Evolutionary conservation across 2,113 vertebrate species (phyloP), one percentile per base, ranked within the genome.

Genomic region (Ceyx cyanopectus): DNA sequence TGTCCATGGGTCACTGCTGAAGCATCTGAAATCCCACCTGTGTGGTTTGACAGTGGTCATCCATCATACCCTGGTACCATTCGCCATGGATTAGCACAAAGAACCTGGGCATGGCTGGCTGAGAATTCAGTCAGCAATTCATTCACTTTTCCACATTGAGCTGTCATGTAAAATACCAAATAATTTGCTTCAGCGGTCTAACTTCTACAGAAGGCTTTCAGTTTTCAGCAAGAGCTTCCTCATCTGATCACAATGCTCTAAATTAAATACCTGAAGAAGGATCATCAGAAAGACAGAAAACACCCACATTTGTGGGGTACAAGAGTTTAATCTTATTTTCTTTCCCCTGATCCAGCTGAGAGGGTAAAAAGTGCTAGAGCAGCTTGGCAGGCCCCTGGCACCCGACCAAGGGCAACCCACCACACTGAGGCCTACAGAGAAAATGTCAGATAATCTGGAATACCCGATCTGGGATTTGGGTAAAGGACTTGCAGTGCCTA

Each of bases 401-500:
- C 21, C 21, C 48, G 13, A 22, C 48, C 46, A 50, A 50, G 22
- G 48, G 22, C 48, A 50, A 50, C 22, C 48, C 22, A 50, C 48
- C 48, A 50, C 48, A 48, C 7, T 12, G 7, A 57, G 14, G 27
- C 14, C 80, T 24, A 69, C 85, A 7, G 13, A 32, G 40, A 79
- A 73, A 78, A 91, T 30, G n/a, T 32, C 34, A 89, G 57, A 91
- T 85, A 90, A 83, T 21, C 15, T 41, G 40, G 32, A 89, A 88
- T 27, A 85, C 77, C 30, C 24, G 17, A 23, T 53, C 24, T 57
- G 27, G 20, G 74, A 21, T 84, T 61, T 87, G 32, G 73, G 65
- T 86, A 61, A 78, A 46, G 37, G 24, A 66, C 66, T 92, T 69
- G 51, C 68, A 88, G 43, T 75, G 61, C 81, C 88, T 92, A 89